A percentile compares a stretch with the other conserved stretches of the same genome.
phyloP scores from a whole-genome alignment of 2,888 invertebrate genomes.

The Coenonympha arcania region DNA sequence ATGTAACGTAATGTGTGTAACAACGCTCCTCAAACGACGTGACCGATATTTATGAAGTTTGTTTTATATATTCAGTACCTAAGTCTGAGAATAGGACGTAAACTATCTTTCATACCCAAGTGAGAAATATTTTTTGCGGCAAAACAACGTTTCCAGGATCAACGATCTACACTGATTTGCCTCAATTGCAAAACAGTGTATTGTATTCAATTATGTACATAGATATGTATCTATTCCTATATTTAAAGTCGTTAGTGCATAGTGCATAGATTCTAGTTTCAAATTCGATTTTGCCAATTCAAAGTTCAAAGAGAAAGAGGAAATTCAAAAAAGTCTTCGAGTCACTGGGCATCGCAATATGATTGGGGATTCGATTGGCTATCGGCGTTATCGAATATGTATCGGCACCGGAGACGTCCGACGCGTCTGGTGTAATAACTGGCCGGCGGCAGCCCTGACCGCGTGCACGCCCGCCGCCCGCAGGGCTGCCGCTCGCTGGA shows the following conservation, averaged over 20 bases:
- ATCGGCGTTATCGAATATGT: constrained; percentile 31
- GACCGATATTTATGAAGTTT: no score
- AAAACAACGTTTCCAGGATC: no score
- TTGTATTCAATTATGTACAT: no score
- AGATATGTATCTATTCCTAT: no score
- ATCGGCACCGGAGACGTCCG: constrained; percentile 34
- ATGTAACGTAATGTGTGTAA: no score
- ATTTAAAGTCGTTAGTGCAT: background rate
- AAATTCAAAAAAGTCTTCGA: constrained; percentile 22
- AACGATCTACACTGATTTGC: no score
- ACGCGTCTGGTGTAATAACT: constrained; percentile 34
- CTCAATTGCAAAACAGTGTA: no score
- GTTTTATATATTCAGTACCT: no score
- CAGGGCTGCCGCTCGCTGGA: constrained; percentile 34
- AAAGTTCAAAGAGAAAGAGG: constrained; percentile 20
- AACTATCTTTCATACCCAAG: no score
- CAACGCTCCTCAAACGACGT: no score
- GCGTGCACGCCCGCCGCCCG: constrained; percentile 53
- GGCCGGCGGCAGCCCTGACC: constrained; percentile 43
- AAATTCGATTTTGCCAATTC: constrained; percentile 11
- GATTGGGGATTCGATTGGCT: constrained; percentile 34
- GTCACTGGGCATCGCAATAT: constrained; percentile 26
- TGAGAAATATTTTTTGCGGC: no score
- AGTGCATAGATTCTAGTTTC: constrained; percentile 1
- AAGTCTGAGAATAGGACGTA: no score